phyloP scores from a whole-genome alignment of 2,797 vertebrate species.

The Sitta carolinensis region DNA sequence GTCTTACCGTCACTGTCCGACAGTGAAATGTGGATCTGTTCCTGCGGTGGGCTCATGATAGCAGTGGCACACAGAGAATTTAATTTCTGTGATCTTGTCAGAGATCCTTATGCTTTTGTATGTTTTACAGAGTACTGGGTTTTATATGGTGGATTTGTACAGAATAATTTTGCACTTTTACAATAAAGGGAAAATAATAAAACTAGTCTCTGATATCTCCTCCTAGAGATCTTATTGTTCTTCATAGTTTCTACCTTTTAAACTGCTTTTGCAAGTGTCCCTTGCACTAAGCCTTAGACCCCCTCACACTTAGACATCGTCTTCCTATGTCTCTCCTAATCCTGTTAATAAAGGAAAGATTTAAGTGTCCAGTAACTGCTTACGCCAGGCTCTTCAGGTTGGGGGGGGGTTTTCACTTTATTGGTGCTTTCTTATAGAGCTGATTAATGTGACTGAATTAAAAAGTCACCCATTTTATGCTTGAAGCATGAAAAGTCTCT shows the following conservation, averaged over 20 bases:
- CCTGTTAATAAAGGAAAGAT: fast-evolving
- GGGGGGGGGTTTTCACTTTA: not conserved
- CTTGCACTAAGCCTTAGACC: not conserved
- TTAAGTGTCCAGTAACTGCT: not conserved
- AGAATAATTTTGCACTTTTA: constrained; percentile 52
- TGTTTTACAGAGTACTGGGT: not conserved
- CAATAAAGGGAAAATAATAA: constrained; percentile 56
- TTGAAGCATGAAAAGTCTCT: too few species aligned
- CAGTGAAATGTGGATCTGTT: not conserved
- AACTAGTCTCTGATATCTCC: not conserved
- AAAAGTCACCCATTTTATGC: not conserved
- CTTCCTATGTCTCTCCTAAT: not conserved
- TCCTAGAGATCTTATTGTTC: not conserved
- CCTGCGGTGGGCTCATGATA: not conserved
- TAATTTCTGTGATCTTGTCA: not conserved
- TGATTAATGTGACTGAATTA: not conserved
- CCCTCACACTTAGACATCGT: fast-evolving
- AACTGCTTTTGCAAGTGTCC: too few species aligned
- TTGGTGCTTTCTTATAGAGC: not conserved
- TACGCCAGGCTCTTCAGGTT: fast-evolving
- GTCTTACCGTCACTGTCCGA: not conserved
- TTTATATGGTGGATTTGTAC: constrained; percentile 49
- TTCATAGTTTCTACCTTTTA: not conserved
- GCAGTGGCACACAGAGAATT: not conserved
- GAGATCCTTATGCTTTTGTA: not conserved